These are phyloP conservation scores for Cheilosia grossa DNA, from an alignment of 2,888 invertebrate genomes.

Conservation along the genomic window DNA sequence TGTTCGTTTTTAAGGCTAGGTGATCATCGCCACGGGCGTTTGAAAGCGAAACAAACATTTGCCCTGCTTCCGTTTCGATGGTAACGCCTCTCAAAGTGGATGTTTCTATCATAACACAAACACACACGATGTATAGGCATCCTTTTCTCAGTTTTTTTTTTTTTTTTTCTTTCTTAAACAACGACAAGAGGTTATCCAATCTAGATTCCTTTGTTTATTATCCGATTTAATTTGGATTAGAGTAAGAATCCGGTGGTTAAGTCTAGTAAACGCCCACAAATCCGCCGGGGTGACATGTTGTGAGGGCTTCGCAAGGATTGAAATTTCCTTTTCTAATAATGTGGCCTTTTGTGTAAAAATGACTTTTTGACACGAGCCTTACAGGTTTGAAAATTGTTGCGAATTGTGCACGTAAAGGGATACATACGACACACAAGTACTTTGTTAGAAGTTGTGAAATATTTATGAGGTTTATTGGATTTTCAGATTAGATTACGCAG, in stretches of 20 bases:
- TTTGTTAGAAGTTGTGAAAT: slow-evolving; percentile 78
- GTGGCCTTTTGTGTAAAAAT: slow-evolving; percentile 38
- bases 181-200: slow-evolving; percentile 63
- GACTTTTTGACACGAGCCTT: slow-evolving; percentile 63
- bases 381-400: slow-evolving; percentile 45
- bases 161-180: slow-evolving; percentile 2
- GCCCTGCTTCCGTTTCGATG: slow-evolving; percentile 71
- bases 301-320: slow-evolving; percentile 48
- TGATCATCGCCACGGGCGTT: slow-evolving; percentile 62
- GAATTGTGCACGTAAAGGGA: slow-evolving; percentile 45
- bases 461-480: slow-evolving; percentile 81
- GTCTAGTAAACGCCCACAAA: slow-evolving; percentile 82
- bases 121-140: not conserved
- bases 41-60: slow-evolving; percentile 49
- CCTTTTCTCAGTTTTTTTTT: slow-evolving; percentile 12
- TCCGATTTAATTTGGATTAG: slow-evolving; percentile 82
- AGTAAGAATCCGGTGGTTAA: slow-evolving; percentile 80
- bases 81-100: slow-evolving; percentile 44
- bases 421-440: not conserved
- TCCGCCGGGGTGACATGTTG: slow-evolving; percentile 48
- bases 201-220: slow-evolving; percentile 73
- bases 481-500: slow-evolving; percentile 78
- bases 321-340: slow-evolving; percentile 9
- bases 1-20: slow-evolving; percentile 39
- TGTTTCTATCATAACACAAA: slow-evolving; percentile 36